Evolutionary conservation across 1,140 invertebrate species (phyloP), one percentile per base, ranked within the genome.

Genomic region (Caerostris darwini): DNA sequence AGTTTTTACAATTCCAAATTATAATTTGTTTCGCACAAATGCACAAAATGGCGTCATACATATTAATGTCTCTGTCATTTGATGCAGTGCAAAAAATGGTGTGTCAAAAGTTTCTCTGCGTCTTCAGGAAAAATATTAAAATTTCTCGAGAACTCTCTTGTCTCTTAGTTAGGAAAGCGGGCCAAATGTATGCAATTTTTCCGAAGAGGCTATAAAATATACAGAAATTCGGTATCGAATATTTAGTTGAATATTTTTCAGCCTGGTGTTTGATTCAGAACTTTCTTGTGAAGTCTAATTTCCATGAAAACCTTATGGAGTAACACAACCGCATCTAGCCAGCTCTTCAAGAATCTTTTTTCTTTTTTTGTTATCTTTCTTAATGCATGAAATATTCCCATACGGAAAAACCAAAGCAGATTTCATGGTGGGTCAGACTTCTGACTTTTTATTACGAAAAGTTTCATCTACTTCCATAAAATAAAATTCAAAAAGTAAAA

Each of bases 351-450:
- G 54, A n/a, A 34, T 5, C 14, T 7, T 57, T n/a, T 0, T 83
- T 57, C 3, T 83, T 58, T n/a, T n/a, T 17, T 7, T n/a, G 82
- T 4, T 57, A 57, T 57, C 4, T 53, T 14, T 56, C 12, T 83
- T 83, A 83, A 83, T 54, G 14, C 81, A 56, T 83, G 53, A 83
- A 57, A 83, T 83, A 56, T 83, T 83, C 54, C 4, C 57, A 57
- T 83, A 19, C 82, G n/a, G 56, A 14, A 50, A 14, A 50, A 3
- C n/a, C 34, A 56, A 83, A 83, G 82, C n/a, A 19, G 82, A 83
- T n/a, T 83, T 83, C 82, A 83, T 19, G 17, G 54, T 19, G 12
- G 14, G 3, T 6, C n/a, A 83, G 82, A 3, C 56, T n/a, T 58
- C 17, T 58, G 54, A 83, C 14, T 83, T 10, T n/a, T n/a, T 3